Evolutionary conservation across 2,113 vertebrate genomes (phyloP).

Genomic region (Dromaius novaehollandiae): DNA sequence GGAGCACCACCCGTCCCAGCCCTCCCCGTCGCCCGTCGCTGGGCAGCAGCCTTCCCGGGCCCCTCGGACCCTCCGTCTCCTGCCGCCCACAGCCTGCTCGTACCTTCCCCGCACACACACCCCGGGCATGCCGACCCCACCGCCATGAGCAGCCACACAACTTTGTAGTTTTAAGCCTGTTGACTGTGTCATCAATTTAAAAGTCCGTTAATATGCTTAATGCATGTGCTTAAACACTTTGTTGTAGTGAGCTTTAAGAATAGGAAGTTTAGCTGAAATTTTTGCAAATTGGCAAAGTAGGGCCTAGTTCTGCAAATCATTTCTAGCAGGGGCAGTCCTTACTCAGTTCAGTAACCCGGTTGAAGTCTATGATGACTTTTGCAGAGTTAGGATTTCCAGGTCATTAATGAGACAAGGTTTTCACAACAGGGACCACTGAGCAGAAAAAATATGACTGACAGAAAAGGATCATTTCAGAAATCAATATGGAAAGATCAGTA

Average conservation of each 20-base stretch:
- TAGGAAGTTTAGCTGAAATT: background rate
- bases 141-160: no score
- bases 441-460: background rate
- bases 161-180: background rate
- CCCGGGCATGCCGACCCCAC: no score
- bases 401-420: background rate
- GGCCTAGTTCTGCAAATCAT: background rate
- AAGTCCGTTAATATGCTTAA: background rate
- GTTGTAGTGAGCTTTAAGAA: background rate
- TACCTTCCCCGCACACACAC: no score
- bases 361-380: background rate
- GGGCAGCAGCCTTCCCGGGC: no score
- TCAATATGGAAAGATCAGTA: background rate
- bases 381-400: background rate
- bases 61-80: no score
- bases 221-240: background rate
- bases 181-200: background rate
- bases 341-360: rapidly evolving
- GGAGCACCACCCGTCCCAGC: no score
- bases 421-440: background rate
- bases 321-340: rapidly evolving
- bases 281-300: background rate
- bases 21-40: no score
- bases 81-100: no score
- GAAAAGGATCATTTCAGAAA: background rate